These are phyloP conservation scores for Macrosiphum euphorbiae DNA, from an alignment of 2,888 invertebrate genomes.

Conservation along the genomic window DNA sequence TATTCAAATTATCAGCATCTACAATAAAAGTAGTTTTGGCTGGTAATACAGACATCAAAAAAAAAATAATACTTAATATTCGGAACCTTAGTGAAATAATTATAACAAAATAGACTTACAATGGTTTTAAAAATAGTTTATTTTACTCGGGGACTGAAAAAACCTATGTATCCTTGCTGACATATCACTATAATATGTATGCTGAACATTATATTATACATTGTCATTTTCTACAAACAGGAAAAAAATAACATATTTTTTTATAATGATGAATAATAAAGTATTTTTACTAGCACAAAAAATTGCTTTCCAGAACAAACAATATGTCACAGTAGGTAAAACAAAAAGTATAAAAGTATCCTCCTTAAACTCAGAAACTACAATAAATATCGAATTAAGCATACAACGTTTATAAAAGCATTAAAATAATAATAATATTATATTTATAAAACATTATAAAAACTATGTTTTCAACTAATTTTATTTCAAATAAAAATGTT, in stretches of 20 bases:
- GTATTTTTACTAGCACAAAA: background rate
- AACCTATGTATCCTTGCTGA: background rate
- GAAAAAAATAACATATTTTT: background rate
- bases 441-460: background rate
- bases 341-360: background rate
- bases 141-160: background rate
- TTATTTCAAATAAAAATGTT: background rate
- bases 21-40: background rate
- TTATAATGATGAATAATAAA: background rate
- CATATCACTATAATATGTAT: background rate
- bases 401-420: background rate
- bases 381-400: background rate
- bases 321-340: background rate
- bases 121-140: background rate
- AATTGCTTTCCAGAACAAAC: background rate
- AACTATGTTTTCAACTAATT: background rate
- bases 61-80: background rate
- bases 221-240: background rate
- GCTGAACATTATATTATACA: background rate
- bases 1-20: background rate
- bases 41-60: background rate
- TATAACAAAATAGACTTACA: background rate
- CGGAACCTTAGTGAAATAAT: background rate
- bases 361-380: background rate
- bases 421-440: background rate